A percentile compares a stretch with the other conserved stretches of the same genome.
These are phyloP conservation scores for Palloptera scutellata DNA, from an alignment of 2,888 invertebrate genomes.

Conservation along the genomic window DNA sequence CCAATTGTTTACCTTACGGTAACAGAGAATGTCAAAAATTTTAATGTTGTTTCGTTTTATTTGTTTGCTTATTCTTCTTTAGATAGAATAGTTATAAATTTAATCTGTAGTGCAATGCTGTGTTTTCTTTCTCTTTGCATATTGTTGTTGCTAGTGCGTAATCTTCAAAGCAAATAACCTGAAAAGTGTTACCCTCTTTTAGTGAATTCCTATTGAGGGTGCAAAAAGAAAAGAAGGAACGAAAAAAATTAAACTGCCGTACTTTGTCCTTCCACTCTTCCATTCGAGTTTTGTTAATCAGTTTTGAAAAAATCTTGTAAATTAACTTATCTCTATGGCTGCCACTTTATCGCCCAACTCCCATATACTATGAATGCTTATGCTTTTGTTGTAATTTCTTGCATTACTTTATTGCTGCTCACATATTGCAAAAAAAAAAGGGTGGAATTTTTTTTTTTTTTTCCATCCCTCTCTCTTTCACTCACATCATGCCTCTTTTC, in stretches of 20 bases:
- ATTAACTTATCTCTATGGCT: slow-evolving; percentile 30
- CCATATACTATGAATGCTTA: background rate
- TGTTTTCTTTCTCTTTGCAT: slow-evolving; percentile 18
- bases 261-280: background rate
- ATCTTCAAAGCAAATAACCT: slow-evolving; percentile 21
- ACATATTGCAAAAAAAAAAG: no score
- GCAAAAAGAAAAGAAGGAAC: no score
- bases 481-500: no score
- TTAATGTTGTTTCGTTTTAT: no score
- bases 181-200: background rate
- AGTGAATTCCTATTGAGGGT: no score
- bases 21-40: background rate
- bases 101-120: background rate
- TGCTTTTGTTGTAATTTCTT: background rate
- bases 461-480: no score
- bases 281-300: slow-evolving; percentile 11
- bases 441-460: no score
- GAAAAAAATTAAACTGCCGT: background rate
- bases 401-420: background rate
- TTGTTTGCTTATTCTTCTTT: no score
- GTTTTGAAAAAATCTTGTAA: slow-evolving; percentile 24
- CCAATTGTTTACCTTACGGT: no score
- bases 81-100: no score
- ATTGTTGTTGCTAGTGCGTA: slow-evolving; percentile 23
- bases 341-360: slow-evolving; percentile 19